Conservation (phyloP, 2,113 vertebrate genomes). For the Ciconia boyciana region DNA sequence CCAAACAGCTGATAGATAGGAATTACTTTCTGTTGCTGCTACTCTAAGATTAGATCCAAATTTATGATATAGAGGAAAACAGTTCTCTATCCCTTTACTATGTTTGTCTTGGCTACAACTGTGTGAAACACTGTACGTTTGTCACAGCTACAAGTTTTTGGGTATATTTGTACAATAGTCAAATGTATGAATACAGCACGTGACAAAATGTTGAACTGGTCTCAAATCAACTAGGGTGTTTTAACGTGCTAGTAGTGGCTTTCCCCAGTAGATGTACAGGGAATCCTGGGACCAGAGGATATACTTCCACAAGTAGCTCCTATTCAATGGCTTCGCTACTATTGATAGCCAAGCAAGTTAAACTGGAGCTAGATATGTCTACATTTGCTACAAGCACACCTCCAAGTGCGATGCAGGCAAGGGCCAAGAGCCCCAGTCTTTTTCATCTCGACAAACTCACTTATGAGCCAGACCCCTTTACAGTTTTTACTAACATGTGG, state of each 20-base stretch:
- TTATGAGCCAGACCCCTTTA: background rate
- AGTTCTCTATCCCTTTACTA: background rate
- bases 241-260: background rate
- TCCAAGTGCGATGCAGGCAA: background rate
- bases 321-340: background rate
- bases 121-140: background rate
- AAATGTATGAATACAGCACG: background rate
- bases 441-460: background rate
- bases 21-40: background rate
- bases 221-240: background rate
- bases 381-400: background rate
- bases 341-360: background rate
- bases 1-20: background rate
- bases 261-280: background rate
- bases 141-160: background rate
- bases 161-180: background rate
- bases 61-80: background rate
- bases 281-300: background rate
- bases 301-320: background rate
- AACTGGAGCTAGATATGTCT: background rate
- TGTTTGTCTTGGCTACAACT: background rate
- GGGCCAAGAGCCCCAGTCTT: background rate
- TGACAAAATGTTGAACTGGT: background rate
- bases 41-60: background rate
- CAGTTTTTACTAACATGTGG: background rate